Conservation (phyloP, 2,797 vertebrate species). For the Chaunax sp. region DNA sequence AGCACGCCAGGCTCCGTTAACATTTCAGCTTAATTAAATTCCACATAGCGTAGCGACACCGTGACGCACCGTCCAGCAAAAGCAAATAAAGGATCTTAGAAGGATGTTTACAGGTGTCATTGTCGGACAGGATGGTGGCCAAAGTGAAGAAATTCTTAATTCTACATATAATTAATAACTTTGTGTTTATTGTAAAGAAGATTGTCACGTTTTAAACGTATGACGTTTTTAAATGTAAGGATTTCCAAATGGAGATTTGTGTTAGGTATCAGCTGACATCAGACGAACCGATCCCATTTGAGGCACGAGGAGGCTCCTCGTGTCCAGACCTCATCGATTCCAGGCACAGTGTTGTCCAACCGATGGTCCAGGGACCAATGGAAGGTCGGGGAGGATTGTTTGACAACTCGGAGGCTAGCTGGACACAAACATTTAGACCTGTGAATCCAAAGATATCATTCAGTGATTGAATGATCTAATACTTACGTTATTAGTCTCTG, state of each 20-base stretch:
- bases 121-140: background rate
- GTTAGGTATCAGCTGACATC: background rate
- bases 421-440: background rate
- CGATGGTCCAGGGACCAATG: background rate
- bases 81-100: background rate
- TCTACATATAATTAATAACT: accelerated
- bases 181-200: accelerated
- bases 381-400: background rate
- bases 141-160: accelerated
- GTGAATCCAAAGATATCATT: too few species aligned
- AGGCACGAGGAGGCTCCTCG: background rate
- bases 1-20: background rate
- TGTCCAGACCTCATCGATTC: background rate
- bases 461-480: too few species aligned
- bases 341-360: too few species aligned
- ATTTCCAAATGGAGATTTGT: background rate
- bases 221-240: background rate
- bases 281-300: background rate
- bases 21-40: background rate
- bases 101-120: accelerated
- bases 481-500: too few species aligned
- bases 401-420: too few species aligned
- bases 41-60: too few species aligned
- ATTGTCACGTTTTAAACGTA: background rate
- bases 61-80: accelerated